Evolutionary conservation across 92 coral and sea anemone genomes (phyloP), one percentile per base, ranked within the genome.

Genomic region (Palythoa grandiflora): DNA sequence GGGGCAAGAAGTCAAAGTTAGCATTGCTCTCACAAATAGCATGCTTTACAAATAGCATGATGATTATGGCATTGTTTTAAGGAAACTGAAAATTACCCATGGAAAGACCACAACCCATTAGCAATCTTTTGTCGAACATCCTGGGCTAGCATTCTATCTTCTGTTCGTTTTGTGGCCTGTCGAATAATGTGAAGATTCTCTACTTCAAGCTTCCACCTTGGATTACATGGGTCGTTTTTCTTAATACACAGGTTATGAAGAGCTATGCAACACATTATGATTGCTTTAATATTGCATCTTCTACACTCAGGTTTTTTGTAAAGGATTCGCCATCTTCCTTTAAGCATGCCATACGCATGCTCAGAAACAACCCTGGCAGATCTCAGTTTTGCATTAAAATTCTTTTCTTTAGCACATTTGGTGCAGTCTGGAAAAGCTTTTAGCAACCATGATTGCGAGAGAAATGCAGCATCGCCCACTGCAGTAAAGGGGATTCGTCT

Each of bases 291-390:
- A 68, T 90, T 79, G 19, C 36, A 14, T 52, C 87, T 57, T 35
- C 87, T 86, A 51, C 90, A 90, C 38, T 90, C 90, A 21, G 90
- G 78, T 51, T 90, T 90, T 72, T 90, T 80, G 83, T 90, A 86
- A 6, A 90, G 48, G 11, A 90, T 90, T 16, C 87, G 12, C 93
- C 87, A 79, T 73, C 93, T 79, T 12, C 93, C 93, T 73, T 57
- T 90, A 53, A 90, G 83, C 89, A 78, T 90, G 55, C 92, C 89
- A 77, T 84, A 84, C 12, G 89, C 89, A 84, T 86, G 93, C 71
- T 90, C 90, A 79, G 93, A 90, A 84, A 86, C 63, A 55, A 55
- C 63, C 9, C 63, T 55, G 2, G 63, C 63, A 47, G 77, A 51
- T 57, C 90, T 87, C 50, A 90, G 63, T 88, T 87, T 90, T 4